These are phyloP conservation scores for Psilopsiagon aurifrons DNA, from an alignment of 2,113 vertebrate genomes.

Conservation along the genomic window DNA sequence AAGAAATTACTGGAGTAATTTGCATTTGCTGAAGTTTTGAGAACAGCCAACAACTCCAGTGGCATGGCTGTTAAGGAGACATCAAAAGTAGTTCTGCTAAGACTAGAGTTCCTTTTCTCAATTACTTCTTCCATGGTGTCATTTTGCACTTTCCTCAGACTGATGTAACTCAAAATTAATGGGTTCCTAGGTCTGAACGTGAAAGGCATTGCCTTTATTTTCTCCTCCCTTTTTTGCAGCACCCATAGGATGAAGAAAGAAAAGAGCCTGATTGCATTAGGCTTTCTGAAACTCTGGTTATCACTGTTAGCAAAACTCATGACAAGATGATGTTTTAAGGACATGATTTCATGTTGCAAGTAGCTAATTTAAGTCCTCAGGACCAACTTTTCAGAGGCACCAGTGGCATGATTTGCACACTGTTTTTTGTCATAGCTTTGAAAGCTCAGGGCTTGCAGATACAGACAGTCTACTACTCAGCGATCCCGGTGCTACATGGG, in stretches of 20 bases:
- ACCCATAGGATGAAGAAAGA: background rate
- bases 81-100: background rate
- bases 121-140: background rate
- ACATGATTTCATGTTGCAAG: too few species aligned
- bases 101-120: background rate
- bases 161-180: background rate
- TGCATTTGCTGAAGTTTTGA: background rate
- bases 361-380: background rate
- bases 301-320: background rate
- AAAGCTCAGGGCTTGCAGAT: too few species aligned
- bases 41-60: background rate
- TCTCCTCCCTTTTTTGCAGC: background rate
- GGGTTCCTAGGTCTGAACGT: background rate
- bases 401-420: background rate
- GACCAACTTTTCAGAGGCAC: background rate
- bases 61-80: fast-evolving
- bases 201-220: background rate
- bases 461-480: background rate
- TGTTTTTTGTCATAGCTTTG: background rate
- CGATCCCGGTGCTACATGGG: fast-evolving
- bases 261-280: background rate
- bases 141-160: background rate
- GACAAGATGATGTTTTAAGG: too few species aligned
- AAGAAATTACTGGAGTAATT: background rate
- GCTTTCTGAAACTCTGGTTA: background rate